A percentile compares a stretch with the other conserved stretches of the same genome.
Conservation (phyloP, 2,113 vertebrate species). For the Hyperopisus bebe region DNA sequence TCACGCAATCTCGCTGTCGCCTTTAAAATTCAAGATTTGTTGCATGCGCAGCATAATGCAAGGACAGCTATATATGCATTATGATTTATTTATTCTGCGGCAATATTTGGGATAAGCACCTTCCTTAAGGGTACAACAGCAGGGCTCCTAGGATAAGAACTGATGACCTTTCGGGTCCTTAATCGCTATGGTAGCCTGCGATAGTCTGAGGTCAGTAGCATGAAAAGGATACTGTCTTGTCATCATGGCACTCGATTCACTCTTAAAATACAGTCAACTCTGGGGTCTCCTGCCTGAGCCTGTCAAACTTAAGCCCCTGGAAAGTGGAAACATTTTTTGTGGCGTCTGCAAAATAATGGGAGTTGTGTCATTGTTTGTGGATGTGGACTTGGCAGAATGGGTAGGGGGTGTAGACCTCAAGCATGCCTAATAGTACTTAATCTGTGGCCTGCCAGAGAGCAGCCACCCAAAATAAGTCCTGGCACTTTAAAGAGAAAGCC, state of each 20-base stretch:
- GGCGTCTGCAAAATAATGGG: neutral
- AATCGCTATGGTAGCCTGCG: neutral
- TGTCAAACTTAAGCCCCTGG: neutral
- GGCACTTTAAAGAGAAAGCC: conserved; percentile 53
- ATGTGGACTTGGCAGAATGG: conserved; percentile 40
- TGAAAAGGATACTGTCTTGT: neutral
- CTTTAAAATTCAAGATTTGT: neutral
- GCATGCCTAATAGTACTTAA: conserved; percentile 58
- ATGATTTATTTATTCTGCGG: neutral
- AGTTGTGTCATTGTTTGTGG: conserved; percentile 7
- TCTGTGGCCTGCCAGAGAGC: conserved; percentile 52
- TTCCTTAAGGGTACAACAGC: neutral
- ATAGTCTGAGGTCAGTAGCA: neutral
- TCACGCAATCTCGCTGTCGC: neutral
- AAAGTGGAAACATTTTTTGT: neutral
- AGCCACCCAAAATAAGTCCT: conserved; percentile 53
- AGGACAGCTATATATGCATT: neutral
- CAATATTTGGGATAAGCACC: neutral
- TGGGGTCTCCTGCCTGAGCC: neutral
- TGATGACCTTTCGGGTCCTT: neutral
- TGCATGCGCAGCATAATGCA: neutral
- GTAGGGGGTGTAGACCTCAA: conserved; percentile 14
- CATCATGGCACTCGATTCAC: neutral
- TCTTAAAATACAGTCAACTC: neutral
- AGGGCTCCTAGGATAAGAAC: neutral